Conservation (phyloP, 1,140 invertebrate genomes). For the Colletes latitarsis region DNA sequence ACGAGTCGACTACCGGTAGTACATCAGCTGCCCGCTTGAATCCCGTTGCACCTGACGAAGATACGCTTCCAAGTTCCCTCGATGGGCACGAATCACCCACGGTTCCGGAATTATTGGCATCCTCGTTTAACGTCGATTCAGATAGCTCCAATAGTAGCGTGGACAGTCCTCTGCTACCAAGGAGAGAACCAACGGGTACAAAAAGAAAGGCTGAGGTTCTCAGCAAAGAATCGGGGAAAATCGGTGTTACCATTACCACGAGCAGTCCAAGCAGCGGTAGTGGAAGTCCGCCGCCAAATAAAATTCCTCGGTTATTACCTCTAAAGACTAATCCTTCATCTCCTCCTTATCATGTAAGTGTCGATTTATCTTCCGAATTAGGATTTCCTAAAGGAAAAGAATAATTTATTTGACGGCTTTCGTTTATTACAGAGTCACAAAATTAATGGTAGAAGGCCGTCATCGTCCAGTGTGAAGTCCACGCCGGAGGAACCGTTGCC, state of each 20-base stretch:
- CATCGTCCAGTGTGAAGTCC: conserved; percentile 78
- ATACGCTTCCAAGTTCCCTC: conserved; percentile 80
- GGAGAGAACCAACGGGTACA: conserved; percentile 82
- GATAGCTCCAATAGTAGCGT: conserved; percentile 83
- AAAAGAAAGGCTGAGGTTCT: conserved; percentile 93
- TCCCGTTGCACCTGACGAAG: conserved; percentile 79
- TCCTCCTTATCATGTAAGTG: conserved; percentile 75
- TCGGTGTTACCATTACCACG: conserved; percentile 93
- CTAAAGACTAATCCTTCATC: conserved; percentile 74
- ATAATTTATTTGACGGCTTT: neutral
- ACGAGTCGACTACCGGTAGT: conserved; percentile 75
- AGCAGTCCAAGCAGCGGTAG: conserved; percentile 84
- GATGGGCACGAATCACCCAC: conserved; percentile 77
- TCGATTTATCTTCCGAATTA: neutral
- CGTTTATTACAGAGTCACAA: conserved; percentile 73
- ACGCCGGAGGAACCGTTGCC: conserved; percentile 81
- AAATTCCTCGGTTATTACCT: conserved; percentile 80
- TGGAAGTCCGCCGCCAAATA: conserved; percentile 81
- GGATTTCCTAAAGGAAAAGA: neutral
- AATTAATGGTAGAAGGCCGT: conserved; percentile 78
- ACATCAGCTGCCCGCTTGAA: conserved; percentile 73
- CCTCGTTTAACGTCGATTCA: conserved; percentile 82
- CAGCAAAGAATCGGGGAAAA: conserved; percentile 92
- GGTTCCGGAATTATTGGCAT: conserved; percentile 71
- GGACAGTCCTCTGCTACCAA: conserved; percentile 79